Base-by-base conservation (phyloP, 2,113 vertebrate genomes). In the Bolborhynchus lineola region DNA sequence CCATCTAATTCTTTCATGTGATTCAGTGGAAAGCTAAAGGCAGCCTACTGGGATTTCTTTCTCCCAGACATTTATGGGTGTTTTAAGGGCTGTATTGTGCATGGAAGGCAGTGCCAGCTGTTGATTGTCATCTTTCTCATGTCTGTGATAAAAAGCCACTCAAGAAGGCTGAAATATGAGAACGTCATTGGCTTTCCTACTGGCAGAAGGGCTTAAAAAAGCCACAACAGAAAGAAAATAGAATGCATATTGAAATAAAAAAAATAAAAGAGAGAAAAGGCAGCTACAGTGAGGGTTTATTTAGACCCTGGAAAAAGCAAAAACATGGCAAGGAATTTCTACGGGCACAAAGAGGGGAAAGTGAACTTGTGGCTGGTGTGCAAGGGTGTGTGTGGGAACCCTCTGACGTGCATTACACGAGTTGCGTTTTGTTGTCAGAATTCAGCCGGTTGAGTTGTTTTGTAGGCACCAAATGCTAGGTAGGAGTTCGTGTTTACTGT, bases 51-150 rank as follows among this genome's bases (percentile, higher is more conserved):
- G 92, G 95, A 88, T 92, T 90, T 86, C 77, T 85, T 84, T 57
- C 70, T 95, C 72, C 52, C 65, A 55, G 82, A 35, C 31, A 17
- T 88, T 94, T 83, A 16, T 74, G 31, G 52, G 31, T 81, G 18
- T 50, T 83, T 88, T 88, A 81, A 82, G 76, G 68, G 42, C 50
- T 82, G 35, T 62, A 63, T 69, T 90, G 75, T 95, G 78, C 59
- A 16, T 67, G 84, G 85, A 92, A 91, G 82, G 82, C 82, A 74
- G 79, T 92, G 92, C 95, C 95, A 92, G 93, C 90, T 96, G 95
- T 96, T 95, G 96, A 94, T 96, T 92, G 90, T 95, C 92, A 92
- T 95, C 93, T 93, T 97, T 92, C 86, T 96, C 77, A 78, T 92
- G 69, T 53, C 83, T 93, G 52, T 87, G 95, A 96, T 97, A 96